Evolutionary conservation across 2,797 vertebrate species (phyloP).

Genomic region (Synanceia verrucosa): DNA sequence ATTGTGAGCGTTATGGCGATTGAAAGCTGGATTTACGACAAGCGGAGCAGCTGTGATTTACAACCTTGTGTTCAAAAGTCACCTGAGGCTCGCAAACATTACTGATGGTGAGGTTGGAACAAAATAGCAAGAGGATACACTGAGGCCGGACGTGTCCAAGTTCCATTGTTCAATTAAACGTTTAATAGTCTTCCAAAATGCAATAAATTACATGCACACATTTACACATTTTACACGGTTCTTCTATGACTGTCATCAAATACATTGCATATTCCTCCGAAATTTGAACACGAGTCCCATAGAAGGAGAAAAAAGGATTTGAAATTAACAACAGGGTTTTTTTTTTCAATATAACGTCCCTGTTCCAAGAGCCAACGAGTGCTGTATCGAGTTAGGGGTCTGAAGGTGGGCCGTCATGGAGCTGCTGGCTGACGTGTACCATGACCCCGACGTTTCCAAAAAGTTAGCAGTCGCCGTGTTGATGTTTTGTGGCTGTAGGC

Average conservation of each 20-base stretch:
- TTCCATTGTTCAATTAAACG: slow-evolving; percentile 91
- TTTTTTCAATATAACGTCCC: slow-evolving; percentile 96
- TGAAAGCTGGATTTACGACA: slow-evolving; percentile 10
- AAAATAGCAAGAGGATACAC: slow-evolving; percentile 73
- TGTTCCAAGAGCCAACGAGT: slow-evolving; percentile 94
- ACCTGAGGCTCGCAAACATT: slow-evolving; percentile 42
- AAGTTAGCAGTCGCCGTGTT: slow-evolving; percentile 91
- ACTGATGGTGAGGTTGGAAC: slow-evolving; percentile 34
- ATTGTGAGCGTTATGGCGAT: neutral
- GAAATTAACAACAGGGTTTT: slow-evolving; percentile 60
- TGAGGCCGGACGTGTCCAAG: slow-evolving; percentile 90
- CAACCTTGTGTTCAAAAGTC: slow-evolving; percentile 20
- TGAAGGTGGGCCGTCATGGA: slow-evolving; percentile 92
- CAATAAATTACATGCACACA: slow-evolving; percentile 99
- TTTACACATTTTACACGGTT: slow-evolving; percentile 94
- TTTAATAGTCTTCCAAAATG: slow-evolving; percentile 95
- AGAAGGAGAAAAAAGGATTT: slow-evolving; percentile 73
- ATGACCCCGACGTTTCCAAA: slow-evolving; percentile 93
- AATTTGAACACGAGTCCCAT: slow-evolving; percentile 91
- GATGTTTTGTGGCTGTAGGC: slow-evolving; percentile 90
- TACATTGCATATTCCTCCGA: slow-evolving; percentile 94
- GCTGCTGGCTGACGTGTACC: slow-evolving; percentile 88
- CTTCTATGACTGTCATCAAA: slow-evolving; percentile 89
- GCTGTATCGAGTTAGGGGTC: slow-evolving; percentile 92
- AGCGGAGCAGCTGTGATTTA: slow-evolving; percentile 55